Evolutionary conservation across 2,888 invertebrate species (phyloP), one percentile per base, ranked within the genome.

Genomic region (Rotaria macrura): DNA sequence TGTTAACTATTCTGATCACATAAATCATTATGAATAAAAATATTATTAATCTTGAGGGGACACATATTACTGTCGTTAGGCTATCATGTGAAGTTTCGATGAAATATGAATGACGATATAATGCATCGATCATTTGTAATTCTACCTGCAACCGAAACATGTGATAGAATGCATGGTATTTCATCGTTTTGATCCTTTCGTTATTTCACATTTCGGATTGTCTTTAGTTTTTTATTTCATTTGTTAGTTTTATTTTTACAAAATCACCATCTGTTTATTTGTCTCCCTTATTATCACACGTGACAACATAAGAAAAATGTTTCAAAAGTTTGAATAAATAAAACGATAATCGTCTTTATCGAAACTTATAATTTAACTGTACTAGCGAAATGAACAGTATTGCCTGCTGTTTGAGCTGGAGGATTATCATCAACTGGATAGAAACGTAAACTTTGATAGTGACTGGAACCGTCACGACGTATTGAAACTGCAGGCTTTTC

Each of bases 391-490:
- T 79, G 43, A 3, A 79, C 43, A 5, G 23, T 79, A 29, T 34
- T 65, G 57, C 12, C 14, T 17, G 65, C 17, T 34, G 65, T 29
- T 40, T 10, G 40, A 10, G 23, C 17, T 43, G 74, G 74, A 12
- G 74, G 74, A 79, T 79, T 79, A n/a, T 79, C 74, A 79, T 79
- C 74, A 79, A 79, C 14, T 23, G 74, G 17, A 79, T 79, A 79
- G 43, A 29, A 79, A 43, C 74, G 74, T 29, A 79, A 79, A 43
- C 43, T 23, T n/a, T 79, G 74, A 79, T 79, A 79, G 43, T 79
- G 74, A 79, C 74, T 79, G 23, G 74, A 43, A 79, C 74, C 74
- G n/a, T 79, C 40, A 43, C 40, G 38, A 43, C 74, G 74, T 25
- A 43, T 40, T 38, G 38, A 23, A 79, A 79, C 74, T 10, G 20